Conservation (phyloP, 2,888 invertebrate species). For the Zele albiditarsus region DNA sequence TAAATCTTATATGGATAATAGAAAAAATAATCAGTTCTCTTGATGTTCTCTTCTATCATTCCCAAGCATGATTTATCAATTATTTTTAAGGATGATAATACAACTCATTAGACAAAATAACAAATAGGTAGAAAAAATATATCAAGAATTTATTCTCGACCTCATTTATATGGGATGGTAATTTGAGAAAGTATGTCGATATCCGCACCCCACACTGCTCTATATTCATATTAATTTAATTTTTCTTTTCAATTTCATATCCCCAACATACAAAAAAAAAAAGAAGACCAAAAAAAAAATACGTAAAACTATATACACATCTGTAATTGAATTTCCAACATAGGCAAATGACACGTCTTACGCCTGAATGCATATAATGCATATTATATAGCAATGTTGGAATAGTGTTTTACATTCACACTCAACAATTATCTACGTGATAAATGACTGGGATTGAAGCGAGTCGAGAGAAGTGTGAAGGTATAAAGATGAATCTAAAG, state of each 20-base stretch:
- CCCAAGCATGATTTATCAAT: no score
- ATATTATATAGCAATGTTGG: background rate
- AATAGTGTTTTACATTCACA: background rate
- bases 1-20: no score
- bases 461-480: background rate
- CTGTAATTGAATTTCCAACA: slow-evolving; percentile 10
- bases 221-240: background rate
- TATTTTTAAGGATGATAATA: no score
- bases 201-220: background rate
- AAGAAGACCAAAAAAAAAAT: background rate
- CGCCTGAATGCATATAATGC: background rate
- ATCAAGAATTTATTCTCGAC: background rate
- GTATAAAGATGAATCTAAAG: background rate
- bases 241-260: background rate
- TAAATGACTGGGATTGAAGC: background rate
- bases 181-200: background rate
- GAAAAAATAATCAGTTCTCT: no score
- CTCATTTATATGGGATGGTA: slow-evolving; percentile 1
- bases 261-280: background rate
- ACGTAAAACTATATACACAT: background rate
- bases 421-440: background rate
- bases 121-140: background rate
- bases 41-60: no score
- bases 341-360: slow-evolving; percentile 1
- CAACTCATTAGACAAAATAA: background rate